A percentile compares a stretch with the other conserved stretches of the same genome.
Conservation (phyloP, 2,797 vertebrate species). For the Borostomias antarcticus region DNA sequence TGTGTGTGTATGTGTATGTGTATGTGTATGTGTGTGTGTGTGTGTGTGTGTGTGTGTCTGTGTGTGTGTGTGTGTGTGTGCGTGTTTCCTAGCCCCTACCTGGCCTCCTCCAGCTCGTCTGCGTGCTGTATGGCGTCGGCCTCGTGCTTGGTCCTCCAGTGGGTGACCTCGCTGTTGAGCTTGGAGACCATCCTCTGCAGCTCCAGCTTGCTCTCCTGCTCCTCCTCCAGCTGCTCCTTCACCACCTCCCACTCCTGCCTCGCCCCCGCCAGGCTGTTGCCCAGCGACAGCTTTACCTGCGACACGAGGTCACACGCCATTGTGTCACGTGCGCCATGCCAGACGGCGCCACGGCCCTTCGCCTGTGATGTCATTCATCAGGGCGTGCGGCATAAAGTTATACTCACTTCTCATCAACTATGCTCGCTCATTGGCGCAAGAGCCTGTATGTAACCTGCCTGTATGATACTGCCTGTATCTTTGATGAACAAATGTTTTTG, state of each 20-base stretch:
- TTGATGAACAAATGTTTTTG: too few relatives aligned
- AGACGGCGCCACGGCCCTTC: too few relatives aligned
- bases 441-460: too few relatives aligned
- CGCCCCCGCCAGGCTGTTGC: conserved; percentile 57
- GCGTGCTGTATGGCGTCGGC: conserved; percentile 76
- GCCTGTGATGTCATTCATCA: too few relatives aligned
- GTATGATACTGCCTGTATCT: too few relatives aligned
- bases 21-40: neutral
- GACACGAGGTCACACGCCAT: too few relatives aligned
- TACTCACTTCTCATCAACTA: too few relatives aligned
- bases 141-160: conserved; percentile 80
- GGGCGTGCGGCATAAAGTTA: too few relatives aligned
- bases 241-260: conserved; percentile 76
- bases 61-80: neutral
- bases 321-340: too few relatives aligned
- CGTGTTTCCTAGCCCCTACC: conserved; percentile 53
- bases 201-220: conserved; percentile 85
- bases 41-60: neutral
- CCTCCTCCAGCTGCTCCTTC: conserved; percentile 85
- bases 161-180: conserved; percentile 81
- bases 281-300: conserved; percentile 68
- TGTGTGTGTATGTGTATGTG: neutral
- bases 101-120: conserved; percentile 82
- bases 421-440: too few relatives aligned
- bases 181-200: conserved; percentile 83